A percentile compares a stretch with the other conserved stretches of the same genome.
Conservation (phyloP, 2,888 invertebrate species). For the Nemapogon koenigi region DNA sequence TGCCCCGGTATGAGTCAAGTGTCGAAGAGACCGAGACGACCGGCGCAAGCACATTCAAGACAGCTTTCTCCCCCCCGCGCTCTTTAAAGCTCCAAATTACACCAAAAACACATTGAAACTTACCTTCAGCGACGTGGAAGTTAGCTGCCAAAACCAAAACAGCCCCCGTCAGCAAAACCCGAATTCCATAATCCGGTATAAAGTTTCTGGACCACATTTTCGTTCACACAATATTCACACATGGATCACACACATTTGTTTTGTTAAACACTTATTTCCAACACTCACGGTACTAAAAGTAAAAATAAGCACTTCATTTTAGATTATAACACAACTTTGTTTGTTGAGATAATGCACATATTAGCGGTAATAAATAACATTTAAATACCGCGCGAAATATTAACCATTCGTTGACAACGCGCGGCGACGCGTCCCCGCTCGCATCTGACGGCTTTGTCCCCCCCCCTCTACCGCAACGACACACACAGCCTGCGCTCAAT, state of each 20-base stretch:
- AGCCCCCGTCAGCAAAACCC: conserved; percentile 54
- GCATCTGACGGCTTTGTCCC: conserved; percentile 66
- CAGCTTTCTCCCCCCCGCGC: too few species aligned
- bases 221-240: conserved; percentile 66
- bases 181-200: conserved; percentile 73
- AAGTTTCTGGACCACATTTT: conserved; percentile 74
- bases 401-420: conserved; percentile 50
- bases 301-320: conserved; percentile 63
- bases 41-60: too few species aligned
- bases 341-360: conserved; percentile 45
- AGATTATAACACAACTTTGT: conserved; percentile 55
- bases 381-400: conserved; percentile 39
- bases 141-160: conserved; percentile 49
- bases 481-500: conserved; percentile 60
- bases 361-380: conserved; percentile 66
- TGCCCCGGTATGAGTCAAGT: too few species aligned
- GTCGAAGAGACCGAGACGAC: too few species aligned
- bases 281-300: conserved; percentile 63
- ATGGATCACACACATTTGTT: conserved; percentile 65
- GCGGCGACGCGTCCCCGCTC: conserved; percentile 64
- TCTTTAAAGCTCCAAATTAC: too few species aligned
- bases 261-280: conserved; percentile 44
- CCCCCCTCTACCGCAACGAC: too few species aligned
- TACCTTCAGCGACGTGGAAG: conserved; percentile 66
- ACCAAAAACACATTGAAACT: conserved; percentile 53